Evolutionary conservation across 2,797 vertebrate species (phyloP).

Genomic region (Diplodus puntazzo): DNA sequence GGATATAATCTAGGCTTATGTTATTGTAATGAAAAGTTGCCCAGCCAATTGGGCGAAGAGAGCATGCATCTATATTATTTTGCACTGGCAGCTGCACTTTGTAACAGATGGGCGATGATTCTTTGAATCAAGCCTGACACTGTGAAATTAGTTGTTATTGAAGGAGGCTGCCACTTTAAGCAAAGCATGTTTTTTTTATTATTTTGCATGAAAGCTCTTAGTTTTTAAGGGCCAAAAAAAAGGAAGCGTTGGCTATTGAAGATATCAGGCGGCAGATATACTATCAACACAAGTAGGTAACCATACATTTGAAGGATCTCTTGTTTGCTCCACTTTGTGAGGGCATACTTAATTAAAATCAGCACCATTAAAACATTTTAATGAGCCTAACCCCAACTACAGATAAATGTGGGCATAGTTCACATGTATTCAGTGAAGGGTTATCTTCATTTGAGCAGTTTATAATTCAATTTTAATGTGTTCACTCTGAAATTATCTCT

Average conservation of each 20-base stretch:
- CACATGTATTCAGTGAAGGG: neutral
- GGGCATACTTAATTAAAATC: slow-evolving; percentile 7
- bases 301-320: neutral
- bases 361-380: slow-evolving; percentile 2
- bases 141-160: slow-evolving; percentile 65
- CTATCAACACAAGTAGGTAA: slow-evolving; percentile 3
- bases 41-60: slow-evolving; percentile 58
- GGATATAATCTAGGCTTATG: slow-evolving; percentile 65
- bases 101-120: slow-evolving; percentile 73
- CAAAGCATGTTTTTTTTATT: slow-evolving; percentile 46
- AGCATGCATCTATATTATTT: slow-evolving; percentile 69
- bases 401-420: neutral
- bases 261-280: slow-evolving; percentile 3
- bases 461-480: neutral
- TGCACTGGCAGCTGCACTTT: slow-evolving; percentile 67
- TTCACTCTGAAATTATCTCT: neutral
- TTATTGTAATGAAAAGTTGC: slow-evolving; percentile 75
- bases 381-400: neutral
- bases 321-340: slow-evolving; percentile 4
- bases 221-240: slow-evolving; percentile 35
- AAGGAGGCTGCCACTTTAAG: slow-evolving; percentile 58
- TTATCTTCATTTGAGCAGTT: neutral
- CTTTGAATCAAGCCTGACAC: slow-evolving; percentile 72
- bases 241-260: slow-evolving; percentile 24
- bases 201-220: slow-evolving; percentile 46